Conservation (phyloP, 1,140 invertebrate species). For the Archegozetes longisetosus region DNA sequence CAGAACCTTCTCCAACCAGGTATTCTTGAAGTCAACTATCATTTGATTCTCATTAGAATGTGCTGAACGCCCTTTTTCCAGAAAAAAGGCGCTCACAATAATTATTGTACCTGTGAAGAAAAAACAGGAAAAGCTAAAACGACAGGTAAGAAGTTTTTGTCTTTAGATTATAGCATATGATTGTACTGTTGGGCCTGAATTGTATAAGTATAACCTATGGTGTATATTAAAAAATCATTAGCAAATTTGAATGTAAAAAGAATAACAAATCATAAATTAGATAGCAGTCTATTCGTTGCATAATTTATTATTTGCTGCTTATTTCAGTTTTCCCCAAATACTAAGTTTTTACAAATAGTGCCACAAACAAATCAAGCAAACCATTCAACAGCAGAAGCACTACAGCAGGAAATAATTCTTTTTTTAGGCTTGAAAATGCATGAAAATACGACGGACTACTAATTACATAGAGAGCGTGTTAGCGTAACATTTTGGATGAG, state of each 20-base stretch:
- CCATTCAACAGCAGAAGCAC: not conserved
- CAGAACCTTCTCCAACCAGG: no score
- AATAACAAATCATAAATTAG: not conserved
- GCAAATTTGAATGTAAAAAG: not conserved
- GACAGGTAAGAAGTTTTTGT: not conserved
- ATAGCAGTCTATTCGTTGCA: not conserved
- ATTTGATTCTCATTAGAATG: not conserved
- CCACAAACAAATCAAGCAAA: not conserved
- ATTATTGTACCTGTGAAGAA: not conserved
- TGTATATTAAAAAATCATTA: not conserved
- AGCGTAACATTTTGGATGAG: not conserved
- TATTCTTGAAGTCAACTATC: not conserved
- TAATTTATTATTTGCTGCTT: not conserved
- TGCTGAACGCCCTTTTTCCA: not conserved
- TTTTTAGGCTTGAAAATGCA: not conserved
- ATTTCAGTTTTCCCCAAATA: no score
- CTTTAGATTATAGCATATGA: not conserved
- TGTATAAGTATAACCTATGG: no score
- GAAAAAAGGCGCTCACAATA: not conserved
- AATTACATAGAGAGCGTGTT: not conserved
- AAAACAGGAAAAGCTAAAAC: not conserved
- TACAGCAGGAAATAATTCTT: not conserved
- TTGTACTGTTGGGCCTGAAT: not conserved
- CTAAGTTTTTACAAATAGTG: not conserved
- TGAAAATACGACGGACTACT: not conserved